Evolutionary conservation across 2,888 invertebrate genomes (phyloP).

Genomic region (Nephrotoma flavescens): DNA sequence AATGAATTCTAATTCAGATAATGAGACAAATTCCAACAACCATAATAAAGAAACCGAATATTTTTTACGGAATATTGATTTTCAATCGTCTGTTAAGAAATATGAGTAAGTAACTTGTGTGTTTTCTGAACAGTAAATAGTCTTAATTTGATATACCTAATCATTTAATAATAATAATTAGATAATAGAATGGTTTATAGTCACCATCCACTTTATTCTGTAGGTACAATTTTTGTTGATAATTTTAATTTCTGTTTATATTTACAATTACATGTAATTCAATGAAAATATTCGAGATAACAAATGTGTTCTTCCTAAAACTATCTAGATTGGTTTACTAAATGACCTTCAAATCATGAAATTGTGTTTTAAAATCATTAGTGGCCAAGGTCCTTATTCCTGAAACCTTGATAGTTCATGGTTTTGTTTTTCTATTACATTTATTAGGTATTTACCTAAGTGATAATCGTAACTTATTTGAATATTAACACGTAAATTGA

Average conservation of each 20-base stretch:
- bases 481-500: no score
- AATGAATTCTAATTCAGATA: background rate
- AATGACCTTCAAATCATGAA: no score
- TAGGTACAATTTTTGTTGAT: background rate
- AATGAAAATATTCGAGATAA: background rate
- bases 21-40: background rate
- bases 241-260: background rate
- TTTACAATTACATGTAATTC: background rate
- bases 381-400: no score
- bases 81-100: conserved; percentile 3
- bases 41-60: background rate
- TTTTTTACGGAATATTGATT: background rate
- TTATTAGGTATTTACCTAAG: no score
- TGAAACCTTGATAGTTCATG: no score
- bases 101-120: conserved; percentile 6
- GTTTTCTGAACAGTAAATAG: background rate
- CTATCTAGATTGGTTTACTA: no score
- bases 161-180: background rate
- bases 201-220: background rate
- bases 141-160: background rate
- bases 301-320: no score
- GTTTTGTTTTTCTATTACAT: no score
- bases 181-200: background rate
- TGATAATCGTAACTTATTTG: no score
- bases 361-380: no score